These are phyloP conservation scores for Desoria tigrina DNA, from an alignment of 2,888 invertebrate genomes.

Conservation along the genomic window DNA sequence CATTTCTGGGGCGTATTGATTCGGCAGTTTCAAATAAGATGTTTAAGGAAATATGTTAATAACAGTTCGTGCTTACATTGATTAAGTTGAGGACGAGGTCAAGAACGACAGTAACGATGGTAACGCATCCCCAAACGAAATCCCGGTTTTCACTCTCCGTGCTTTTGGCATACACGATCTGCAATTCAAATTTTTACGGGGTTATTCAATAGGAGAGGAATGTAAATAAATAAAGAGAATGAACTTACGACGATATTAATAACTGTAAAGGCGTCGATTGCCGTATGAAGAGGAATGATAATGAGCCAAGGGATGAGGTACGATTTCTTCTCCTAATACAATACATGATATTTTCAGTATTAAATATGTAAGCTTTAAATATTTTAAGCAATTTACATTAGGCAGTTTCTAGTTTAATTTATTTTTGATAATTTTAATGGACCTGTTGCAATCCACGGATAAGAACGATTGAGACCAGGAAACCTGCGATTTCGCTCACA, in stretches of 20 bases:
- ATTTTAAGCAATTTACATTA: too few relatives aligned
- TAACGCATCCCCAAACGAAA: slow-evolving; percentile 8
- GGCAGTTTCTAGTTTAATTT: too few relatives aligned
- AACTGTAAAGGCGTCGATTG: slow-evolving; percentile 44
- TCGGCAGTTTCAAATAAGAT: too few relatives aligned
- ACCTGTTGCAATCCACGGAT: slow-evolving; percentile 72
- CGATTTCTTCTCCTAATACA: slow-evolving; percentile 68
- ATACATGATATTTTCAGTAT: slow-evolving; percentile 35
- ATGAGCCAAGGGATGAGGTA: slow-evolving; percentile 75
- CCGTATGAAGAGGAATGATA: slow-evolving; percentile 61
- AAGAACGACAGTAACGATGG: slow-evolving; percentile 28
- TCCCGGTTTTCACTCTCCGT: slow-evolving; percentile 58
- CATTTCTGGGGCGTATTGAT: too few relatives aligned
- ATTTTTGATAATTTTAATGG: too few relatives aligned
- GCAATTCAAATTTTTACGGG: too few relatives aligned
- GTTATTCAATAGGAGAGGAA: too few relatives aligned
- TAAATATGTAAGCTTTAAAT: neutral
- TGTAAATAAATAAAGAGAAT: too few relatives aligned
- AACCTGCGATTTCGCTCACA: slow-evolving; percentile 67
- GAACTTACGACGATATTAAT: slow-evolving; percentile 44
- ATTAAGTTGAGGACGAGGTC: slow-evolving; percentile 42
- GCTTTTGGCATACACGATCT: too few relatives aligned
- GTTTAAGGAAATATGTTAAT: too few relatives aligned
- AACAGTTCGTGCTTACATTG: too few relatives aligned
- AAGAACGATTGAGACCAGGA: slow-evolving; percentile 68